Conservation (phyloP, 1,140 invertebrate genomes). For the Laodelphax striatellus region DNA sequence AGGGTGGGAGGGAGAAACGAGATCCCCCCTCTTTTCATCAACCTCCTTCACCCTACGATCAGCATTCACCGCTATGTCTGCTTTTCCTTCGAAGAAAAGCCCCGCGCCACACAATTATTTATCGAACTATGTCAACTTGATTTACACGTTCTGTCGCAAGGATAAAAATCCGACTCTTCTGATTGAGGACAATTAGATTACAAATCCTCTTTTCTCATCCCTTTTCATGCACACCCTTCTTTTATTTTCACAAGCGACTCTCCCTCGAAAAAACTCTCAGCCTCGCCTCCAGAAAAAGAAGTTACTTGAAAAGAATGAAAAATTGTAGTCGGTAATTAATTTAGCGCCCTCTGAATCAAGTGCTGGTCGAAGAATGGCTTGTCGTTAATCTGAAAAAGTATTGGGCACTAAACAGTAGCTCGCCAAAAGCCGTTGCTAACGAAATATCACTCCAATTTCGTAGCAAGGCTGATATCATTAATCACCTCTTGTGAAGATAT, state of each 20-base stretch:
- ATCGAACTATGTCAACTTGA: constrained; percentile 7
- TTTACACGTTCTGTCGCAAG: constrained; percentile 6
- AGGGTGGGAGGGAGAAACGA: not conserved
- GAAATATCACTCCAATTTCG: no score
- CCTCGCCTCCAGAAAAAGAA: no score
- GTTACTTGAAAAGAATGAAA: no score
- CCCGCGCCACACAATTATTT: not conserved
- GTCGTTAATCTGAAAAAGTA: no score
- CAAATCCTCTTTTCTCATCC: constrained; percentile 1
- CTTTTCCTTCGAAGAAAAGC: constrained; percentile 1
- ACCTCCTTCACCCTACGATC: not conserved
- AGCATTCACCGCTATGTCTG: not conserved
- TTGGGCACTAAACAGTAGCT: no score
- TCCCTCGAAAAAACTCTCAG: no score
- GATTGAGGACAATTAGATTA: constrained; percentile 19
- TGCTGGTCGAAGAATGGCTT: no score
- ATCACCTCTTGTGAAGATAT: no score
- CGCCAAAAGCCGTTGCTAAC: no score
- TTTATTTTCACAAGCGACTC: not conserved
- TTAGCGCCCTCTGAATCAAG: no score
- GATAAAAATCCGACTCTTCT: constrained; percentile 9
- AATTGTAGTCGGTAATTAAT: no score
- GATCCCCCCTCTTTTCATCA: not conserved
- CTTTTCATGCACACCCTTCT: not conserved
- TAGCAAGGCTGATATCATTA: no score